Evolutionary conservation across 1,140 invertebrate genomes (phyloP).

Genomic region (Tribolium madens): DNA sequence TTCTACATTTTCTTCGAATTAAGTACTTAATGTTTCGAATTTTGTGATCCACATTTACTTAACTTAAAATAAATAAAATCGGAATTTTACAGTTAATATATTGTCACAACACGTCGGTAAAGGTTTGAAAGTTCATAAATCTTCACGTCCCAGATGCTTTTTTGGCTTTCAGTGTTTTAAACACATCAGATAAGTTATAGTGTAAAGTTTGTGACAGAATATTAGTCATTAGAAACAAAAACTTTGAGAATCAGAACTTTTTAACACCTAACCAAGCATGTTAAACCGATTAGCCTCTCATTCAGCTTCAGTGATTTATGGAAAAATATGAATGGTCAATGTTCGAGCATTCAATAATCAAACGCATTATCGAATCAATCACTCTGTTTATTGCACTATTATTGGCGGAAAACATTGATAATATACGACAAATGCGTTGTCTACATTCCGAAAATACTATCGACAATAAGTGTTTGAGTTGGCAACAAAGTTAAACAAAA

Average conservation of each 20-base stretch:
- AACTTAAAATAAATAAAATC: too few species aligned
- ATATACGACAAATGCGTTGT: background rate
- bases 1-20: too few species aligned
- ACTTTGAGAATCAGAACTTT: background rate
- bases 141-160: background rate
- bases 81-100: too few species aligned
- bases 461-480: too few species aligned
- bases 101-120: background rate
- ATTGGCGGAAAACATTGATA: background rate
- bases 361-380: background rate
- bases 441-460: too few species aligned
- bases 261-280: background rate
- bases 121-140: background rate
- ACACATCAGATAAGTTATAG: background rate
- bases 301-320: background rate
- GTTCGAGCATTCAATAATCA: background rate
- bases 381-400: background rate
- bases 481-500: too few species aligned
- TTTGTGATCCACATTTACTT: too few species aligned
- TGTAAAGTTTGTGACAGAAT: background rate
- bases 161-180: background rate
- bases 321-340: background rate
- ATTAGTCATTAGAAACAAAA: background rate
- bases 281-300: background rate
- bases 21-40: too few species aligned